phyloP scores from a whole-genome alignment of 1,140 invertebrate species.

The Eriosoma lanigerum region DNA sequence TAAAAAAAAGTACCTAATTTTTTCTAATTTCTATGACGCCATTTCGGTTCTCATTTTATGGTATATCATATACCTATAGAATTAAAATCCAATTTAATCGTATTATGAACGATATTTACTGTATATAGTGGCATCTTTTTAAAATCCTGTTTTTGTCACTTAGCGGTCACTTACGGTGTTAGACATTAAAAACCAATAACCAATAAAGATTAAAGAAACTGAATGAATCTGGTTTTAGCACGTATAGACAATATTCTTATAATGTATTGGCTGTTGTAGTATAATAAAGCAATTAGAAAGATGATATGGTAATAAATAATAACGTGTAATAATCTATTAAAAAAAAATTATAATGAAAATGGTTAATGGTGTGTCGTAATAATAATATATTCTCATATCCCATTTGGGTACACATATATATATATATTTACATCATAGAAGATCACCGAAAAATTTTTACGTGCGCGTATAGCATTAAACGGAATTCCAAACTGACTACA shows the following conservation, averaged over 20 bases:
- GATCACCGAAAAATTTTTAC: no score
- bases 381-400: no score
- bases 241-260: not conserved
- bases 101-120: conserved; percentile 10
- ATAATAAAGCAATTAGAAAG: conserved; percentile 1
- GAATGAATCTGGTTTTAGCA: conserved; percentile 39
- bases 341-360: no score
- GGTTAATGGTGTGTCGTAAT: no score
- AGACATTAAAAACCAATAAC: conserved; percentile 36
- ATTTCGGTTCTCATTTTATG: not conserved
- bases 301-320: no score
- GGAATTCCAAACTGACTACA: not conserved
- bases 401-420: no score
- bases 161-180: not conserved
- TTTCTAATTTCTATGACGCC: not conserved
- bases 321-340: no score
- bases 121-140: not conserved
- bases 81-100: conserved; percentile 30
- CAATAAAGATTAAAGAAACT: conserved; percentile 11
- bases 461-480: no score
- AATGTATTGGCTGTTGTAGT: not conserved
- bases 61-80: no score
- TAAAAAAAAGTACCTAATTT: no score
- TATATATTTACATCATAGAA: no score
- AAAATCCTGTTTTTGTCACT: conserved; percentile 41